A percentile compares a stretch with the other conserved stretches of the same genome.
phyloP scores from a whole-genome alignment of 92 coral and sea anemone genomes.

The Porites cylindrica region DNA sequence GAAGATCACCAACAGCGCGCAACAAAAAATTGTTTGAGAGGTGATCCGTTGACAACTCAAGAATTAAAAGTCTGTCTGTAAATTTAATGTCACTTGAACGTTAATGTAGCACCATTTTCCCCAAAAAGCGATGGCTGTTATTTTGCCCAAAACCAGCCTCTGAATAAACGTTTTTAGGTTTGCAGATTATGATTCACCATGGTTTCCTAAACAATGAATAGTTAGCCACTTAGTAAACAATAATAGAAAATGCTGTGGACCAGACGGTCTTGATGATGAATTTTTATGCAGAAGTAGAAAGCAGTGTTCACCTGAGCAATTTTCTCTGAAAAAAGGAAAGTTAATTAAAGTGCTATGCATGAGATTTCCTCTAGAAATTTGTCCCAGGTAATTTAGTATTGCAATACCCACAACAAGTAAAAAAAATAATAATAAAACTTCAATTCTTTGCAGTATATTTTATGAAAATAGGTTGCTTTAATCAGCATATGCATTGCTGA shows the following conservation, averaged over 20 bases:
- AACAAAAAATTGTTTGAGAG: neutral
- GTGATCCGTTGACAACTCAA: no score
- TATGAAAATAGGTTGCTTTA: no score
- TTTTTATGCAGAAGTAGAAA: neutral
- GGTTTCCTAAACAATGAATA: neutral
- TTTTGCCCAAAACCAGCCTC: neutral
- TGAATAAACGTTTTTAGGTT: no score
- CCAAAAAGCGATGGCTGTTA: neutral
- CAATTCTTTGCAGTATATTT: no score
- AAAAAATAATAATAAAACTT: no score
- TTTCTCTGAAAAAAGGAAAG: neutral
- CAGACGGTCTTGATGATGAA: neutral
- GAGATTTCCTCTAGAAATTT: neutral
- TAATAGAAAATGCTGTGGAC: neutral
- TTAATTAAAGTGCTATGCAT: neutral
- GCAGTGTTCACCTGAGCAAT: neutral
- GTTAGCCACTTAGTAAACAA: neutral
- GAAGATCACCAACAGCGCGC: neutral
- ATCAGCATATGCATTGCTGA: no score
- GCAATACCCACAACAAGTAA: neutral
- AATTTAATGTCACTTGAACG: neutral
- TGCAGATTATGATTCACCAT: no score
- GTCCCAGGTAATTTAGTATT: no score
- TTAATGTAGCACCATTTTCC: neutral
- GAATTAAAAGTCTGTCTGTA: neutral